Evolutionary conservation across 2,888 invertebrate species (phyloP), one percentile per base, ranked within the genome.

Genomic region (Drosophila meridiana): DNA sequence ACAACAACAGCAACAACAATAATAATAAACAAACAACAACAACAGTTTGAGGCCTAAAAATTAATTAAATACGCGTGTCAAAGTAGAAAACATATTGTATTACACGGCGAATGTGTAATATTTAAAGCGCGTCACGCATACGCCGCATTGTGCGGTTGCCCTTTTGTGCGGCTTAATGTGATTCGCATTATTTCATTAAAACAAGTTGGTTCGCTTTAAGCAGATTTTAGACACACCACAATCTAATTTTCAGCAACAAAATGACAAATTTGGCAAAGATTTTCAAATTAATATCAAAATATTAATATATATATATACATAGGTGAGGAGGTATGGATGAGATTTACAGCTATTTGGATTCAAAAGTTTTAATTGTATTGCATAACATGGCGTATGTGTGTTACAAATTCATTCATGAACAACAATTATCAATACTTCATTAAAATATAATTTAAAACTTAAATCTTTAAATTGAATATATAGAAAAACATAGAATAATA

Each of bases 21-120:
- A 53, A 38, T 36, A 42, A 40, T n/a, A 14, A 56, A 3, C n/a
- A 56, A 36, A 14, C 40, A 60, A 8, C 34, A 52, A 52, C 52
- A 55, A 9, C 14, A 34, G 55, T 34, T 66, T 9, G 45, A 62
- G 34, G 26, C 13, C 43, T 32, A 52, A 53, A 78, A 32, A 8
- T 58, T 56, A 63, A 71, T 65, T 70, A 69, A 73, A 78, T 43
- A 20, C 34, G 40, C 48, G 50, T 47, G 40, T 67, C 42, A 73
- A 45, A 53, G 11, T 43, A 28, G 40, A 20, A 55, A 42, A 50
- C n/a, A 63, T 58, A 50, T 40, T 69, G 13, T 60, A 11, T 69
- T 36, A 59, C 59, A 38, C 28, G 47, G 59, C 62, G 74, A 63
- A 59, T 68, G 30, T 43, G 62, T 66, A 53, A 79, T 68, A 55